Evolutionary conservation across 2,113 vertebrate genomes (phyloP).

Genomic region (Ia io): DNA sequence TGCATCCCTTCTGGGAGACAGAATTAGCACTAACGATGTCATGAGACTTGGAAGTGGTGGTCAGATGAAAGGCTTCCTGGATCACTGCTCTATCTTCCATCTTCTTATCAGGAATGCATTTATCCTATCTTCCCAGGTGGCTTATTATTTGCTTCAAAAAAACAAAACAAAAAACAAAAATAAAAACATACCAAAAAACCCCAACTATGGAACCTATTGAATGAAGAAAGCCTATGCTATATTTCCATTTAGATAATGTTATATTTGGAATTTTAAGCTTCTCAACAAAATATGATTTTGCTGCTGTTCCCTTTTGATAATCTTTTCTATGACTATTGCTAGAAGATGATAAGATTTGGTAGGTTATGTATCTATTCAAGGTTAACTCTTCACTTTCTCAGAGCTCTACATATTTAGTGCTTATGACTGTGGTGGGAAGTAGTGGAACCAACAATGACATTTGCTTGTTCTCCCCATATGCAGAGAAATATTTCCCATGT

Average conservation of each 20-base stretch:
- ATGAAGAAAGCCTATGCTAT: neutral
- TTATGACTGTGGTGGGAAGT: neutral
- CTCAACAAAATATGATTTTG: neutral
- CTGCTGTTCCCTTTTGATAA: neutral
- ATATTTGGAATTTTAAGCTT: conserved; percentile 32
- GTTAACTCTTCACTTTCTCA: neutral
- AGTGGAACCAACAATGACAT: neutral
- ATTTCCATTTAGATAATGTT: neutral
- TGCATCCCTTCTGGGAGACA: neutral
- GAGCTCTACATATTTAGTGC: neutral
- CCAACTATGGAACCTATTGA: neutral
- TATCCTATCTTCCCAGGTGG: neutral
- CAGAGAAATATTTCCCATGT: neutral
- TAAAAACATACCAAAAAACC: neutral
- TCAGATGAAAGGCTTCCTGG: neutral
- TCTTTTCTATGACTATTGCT: neutral
- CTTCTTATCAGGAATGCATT: neutral
- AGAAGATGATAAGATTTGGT: neutral
- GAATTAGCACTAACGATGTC: neutral
- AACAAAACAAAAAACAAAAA: no score
- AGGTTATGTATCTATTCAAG: neutral
- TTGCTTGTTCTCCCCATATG: neutral
- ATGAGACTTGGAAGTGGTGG: neutral
- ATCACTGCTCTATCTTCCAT: neutral
- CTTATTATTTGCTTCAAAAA: neutral